A percentile compares a stretch with the other conserved stretches of the same genome.
Conservation (phyloP, 2,113 vertebrate genomes). For the Labrus mixtus region DNA sequence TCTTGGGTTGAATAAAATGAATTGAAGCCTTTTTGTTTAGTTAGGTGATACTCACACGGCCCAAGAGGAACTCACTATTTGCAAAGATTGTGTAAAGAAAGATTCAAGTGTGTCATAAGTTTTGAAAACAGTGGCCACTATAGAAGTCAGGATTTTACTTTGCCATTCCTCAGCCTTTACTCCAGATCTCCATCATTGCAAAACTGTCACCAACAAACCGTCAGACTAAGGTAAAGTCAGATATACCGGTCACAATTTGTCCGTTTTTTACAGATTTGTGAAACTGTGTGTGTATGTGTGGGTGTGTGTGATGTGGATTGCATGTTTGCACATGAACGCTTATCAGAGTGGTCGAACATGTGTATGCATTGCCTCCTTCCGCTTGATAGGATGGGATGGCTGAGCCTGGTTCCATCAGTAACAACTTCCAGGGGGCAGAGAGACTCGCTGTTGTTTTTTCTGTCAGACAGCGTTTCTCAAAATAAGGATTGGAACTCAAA, state of each 20-base stretch:
- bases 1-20: conserved; percentile 1
- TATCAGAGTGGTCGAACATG: conserved; percentile 38
- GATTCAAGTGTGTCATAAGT: not conserved
- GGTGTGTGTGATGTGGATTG: not conserved
- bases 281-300: conserved; percentile 22
- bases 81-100: not conserved
- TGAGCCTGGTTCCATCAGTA: conserved; percentile 62
- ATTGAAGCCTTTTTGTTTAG: not conserved
- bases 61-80: not conserved
- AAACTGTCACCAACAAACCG: conserved; percentile 8
- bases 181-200: not conserved
- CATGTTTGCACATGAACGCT: conserved; percentile 42
- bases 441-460: conserved; percentile 42
- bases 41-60: not conserved
- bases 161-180: conserved; percentile 3
- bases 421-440: conserved; percentile 59
- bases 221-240: not conserved
- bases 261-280: conserved; percentile 5
- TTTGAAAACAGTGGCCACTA: not conserved
- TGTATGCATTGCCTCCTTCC: conserved; percentile 37
- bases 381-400: conserved; percentile 33
- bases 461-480: conserved; percentile 53
- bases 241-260: conserved; percentile 6
- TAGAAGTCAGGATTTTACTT: not conserved
- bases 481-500: conserved; percentile 34